Conservation (phyloP, 2,888 invertebrate genomes). For the Hoplodrina ambigua region DNA sequence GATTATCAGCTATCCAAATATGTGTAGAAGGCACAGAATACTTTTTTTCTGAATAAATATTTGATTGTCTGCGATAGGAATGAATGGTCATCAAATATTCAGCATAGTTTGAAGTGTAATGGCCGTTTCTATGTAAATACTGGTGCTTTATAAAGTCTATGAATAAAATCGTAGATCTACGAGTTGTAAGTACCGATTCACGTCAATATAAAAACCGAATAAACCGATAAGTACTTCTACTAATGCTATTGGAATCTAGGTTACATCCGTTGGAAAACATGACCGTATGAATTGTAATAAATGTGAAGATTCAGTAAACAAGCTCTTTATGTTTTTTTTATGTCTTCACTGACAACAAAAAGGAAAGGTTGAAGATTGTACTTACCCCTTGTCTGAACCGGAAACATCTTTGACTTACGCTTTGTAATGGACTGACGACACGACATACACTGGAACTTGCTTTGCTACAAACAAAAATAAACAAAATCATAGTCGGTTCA, state of each 20-base stretch:
- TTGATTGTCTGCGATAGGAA: conserved; percentile 16
- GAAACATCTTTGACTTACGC: conserved; percentile 28
- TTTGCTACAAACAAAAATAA: background rate
- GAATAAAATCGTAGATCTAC: conserved; percentile 38
- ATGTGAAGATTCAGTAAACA: conserved; percentile 8
- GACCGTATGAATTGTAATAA: conserved; percentile 23
- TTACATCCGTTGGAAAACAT: conserved; percentile 15
- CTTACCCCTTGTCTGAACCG: conserved; percentile 11
- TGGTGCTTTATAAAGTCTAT: conserved; percentile 27
- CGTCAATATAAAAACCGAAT: conserved; percentile 31
- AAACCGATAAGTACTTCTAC: conserved; percentile 25
- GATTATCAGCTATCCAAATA: conserved; percentile 14
- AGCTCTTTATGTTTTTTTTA: conserved; percentile 22
- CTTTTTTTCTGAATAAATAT: conserved; percentile 11
- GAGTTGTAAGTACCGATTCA: conserved; percentile 33
- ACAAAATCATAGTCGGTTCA: too few species aligned
- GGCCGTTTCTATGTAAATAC: conserved; percentile 37
- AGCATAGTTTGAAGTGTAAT: conserved; percentile 37
- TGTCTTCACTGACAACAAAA: conserved; percentile 19
- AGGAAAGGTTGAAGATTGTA: conserved; percentile 39
- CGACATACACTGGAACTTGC: background rate
- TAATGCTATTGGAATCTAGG: conserved; percentile 32
- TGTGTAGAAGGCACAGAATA: background rate
- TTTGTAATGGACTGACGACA: conserved; percentile 6
- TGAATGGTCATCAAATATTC: conserved; percentile 39